Evolutionary conservation across 2,888 invertebrate species (phyloP), one percentile per base, ranked within the genome.

Genomic region (Drosophila suboccidentalis): DNA sequence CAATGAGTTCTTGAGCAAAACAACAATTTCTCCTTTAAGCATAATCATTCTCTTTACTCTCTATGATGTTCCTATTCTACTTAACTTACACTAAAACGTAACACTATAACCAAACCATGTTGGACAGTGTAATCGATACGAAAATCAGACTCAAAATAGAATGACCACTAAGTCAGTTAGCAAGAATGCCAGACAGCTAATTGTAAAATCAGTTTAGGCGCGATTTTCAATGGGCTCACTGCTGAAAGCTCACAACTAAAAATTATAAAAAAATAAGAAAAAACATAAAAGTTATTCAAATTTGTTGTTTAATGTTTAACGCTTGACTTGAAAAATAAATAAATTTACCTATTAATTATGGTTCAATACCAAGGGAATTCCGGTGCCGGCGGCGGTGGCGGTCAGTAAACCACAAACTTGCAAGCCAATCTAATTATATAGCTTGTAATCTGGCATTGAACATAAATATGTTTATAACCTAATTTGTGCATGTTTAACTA

Each of bases 131-230:
- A 87, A 87, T 87, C 86, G 79, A 87, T 89, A 89, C 87, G 87
- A 87, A 87, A 78, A 76, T 78, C 78, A 80, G 73, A 87, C 87
- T 89, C 87, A 87, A 90, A 90, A 82, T 86, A 82, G 87, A 90
- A 90, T 89, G 71, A 63, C 80, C 90, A 90, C 90, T 90, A 90
- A 90, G 90, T 90, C 84, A 86, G 80, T 89, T 89, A 90, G 90
- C 87, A 87, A 80, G 81, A 81, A 82, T 82, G 83, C 79, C 77
- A 70, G 77, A 72, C 80, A 64, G 74, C 89, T 88, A 86, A 90
- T 87, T 90, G 89, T 59, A 80, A 90, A 87, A 89, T 90, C 87
- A 90, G 90, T 90, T 90, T 89, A 89, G 81, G 80, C 87, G 89
- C 87, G 84, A 82, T 86, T 90, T 88, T 89, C 90, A 78, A 81